Conservation (phyloP, 53 echinoderm and acorn worm species). For the Echinarachnius parma region DNA sequence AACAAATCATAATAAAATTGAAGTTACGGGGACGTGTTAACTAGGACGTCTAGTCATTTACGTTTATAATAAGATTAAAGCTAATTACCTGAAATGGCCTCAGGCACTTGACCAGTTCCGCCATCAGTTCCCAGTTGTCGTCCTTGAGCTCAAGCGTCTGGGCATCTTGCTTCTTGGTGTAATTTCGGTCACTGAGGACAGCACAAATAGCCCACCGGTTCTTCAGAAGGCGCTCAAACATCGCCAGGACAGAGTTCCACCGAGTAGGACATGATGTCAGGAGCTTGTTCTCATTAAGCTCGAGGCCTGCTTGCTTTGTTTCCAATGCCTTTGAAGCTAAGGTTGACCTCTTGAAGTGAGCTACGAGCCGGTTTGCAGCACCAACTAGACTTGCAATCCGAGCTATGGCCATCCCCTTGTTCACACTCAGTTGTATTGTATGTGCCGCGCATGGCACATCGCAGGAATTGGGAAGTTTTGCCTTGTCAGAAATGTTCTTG, state of each 20-base stretch:
- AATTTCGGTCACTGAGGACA: constrained; percentile 26
- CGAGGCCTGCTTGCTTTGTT: constrained; percentile 31
- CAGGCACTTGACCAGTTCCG: background rate
- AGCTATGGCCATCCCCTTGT: constrained; percentile 16
- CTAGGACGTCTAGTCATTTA: too few species aligned
- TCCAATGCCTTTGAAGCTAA: constrained; percentile 42
- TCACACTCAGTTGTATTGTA: constrained; percentile 51
- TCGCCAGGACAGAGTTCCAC: constrained; percentile 37
- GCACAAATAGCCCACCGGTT: constrained; percentile 25
- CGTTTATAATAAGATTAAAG: background rate
- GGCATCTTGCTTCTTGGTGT: constrained; percentile 16
- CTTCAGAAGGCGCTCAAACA: constrained; percentile 29
- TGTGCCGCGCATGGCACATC: constrained; percentile 54
- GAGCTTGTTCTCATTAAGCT: constrained; percentile 26
- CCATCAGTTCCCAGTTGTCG: constrained; percentile 20
- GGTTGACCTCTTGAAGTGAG: constrained; percentile 35
- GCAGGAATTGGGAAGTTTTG: too few species aligned
- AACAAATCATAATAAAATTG: background rate
- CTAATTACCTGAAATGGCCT: constrained; percentile 14
- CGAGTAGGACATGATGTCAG: constrained; percentile 15
- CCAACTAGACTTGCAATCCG: background rate
- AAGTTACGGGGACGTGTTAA: too few species aligned
- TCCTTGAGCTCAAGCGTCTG: constrained; percentile 41
- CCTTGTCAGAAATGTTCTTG: constrained; percentile 13
- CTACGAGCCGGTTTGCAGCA: constrained; percentile 21